These are phyloP conservation scores for Peromyscus melanophrys DNA, from an alignment of 2,797 vertebrate genomes.

Conservation along the genomic window DNA sequence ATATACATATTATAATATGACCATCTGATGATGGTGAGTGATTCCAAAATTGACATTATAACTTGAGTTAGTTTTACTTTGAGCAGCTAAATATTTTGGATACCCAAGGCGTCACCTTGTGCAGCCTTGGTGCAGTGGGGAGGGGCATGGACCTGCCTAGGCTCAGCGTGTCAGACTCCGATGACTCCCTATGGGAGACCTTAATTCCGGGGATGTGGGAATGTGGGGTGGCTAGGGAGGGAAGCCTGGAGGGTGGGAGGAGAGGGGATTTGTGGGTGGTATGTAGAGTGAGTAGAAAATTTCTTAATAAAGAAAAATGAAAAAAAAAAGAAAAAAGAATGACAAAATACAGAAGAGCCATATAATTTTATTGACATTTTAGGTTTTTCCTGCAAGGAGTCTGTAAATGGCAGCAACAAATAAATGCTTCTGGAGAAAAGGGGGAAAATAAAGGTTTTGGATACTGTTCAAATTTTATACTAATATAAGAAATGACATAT, in stretches of 20 bases:
- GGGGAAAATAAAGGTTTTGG: not conserved
- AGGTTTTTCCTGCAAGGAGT: not conserved
- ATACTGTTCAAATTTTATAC: not conserved
- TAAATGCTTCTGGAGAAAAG: not conserved
- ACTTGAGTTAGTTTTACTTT: not conserved
- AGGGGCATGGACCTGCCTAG: no score
- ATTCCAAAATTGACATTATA: slow-evolving; percentile 50
- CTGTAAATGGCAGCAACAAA: not conserved
- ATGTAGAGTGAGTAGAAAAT: no score
- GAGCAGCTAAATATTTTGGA: not conserved
- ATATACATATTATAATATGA: slow-evolving; percentile 58
- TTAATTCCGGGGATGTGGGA: no score
- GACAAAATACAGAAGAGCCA: not conserved
- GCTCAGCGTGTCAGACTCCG: no score
- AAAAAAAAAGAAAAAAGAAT: not conserved
- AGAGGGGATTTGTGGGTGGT: no score
- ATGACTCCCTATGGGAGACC: no score
- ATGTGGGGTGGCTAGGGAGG: no score
- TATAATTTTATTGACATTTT: not conserved
- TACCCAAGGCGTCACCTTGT: no score
- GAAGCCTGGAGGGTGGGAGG: no score
- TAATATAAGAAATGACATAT: not conserved
- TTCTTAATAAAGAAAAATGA: no score
- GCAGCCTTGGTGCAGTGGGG: no score
- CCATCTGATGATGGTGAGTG: not conserved